Evolutionary conservation across 2,888 invertebrate species (phyloP), one percentile per base, ranked within the genome.

Genomic region (Deilephila porcellus): DNA sequence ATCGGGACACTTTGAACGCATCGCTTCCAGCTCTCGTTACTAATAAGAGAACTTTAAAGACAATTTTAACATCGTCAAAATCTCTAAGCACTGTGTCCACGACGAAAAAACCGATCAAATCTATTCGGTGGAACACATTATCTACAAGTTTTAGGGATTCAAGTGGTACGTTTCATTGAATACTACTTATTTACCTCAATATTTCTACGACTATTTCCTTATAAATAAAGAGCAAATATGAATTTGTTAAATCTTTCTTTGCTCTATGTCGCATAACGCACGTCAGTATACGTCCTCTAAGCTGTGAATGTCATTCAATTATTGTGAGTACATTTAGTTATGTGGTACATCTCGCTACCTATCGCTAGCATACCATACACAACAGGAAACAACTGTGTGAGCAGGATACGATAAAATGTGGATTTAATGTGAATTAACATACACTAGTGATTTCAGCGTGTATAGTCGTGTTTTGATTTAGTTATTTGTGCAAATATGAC

Each of bases 391-490:
- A 86, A 86, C 83, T 84, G 81, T 85, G 86, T 83, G 79, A 81
- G 85, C 86, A 87, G 91, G 91, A 91, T 88, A 89, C 85, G 92
- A 93, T 93, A 93, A 90, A 88, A 89, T 84, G 84, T 81, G 88
- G 88, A 90, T 90, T 93, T 88, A 83, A 86, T 86, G 77, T 86
- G 79, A 86, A 85, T 86, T 84, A 82, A 82, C 86, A 87, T 82
- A 85, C 80, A 80, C 81, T 86, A 80, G 83, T 84, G 85, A 79
- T 76, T 81, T 83, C 82, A 80, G 83, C 82, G 85, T 81, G 83
- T 79, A 79, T 79, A 83, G 88, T 84, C 85, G 88, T 84, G 89
- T 87, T 83, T 84, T 56, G n/a, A 56, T 56, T 78, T 67, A 52
- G 14, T 52, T 79, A 79, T 34, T 70, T 74, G 76, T 78, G 77